Evolutionary conservation across 2,113 vertebrate species (phyloP).

Genomic region (Genyomyrus donnyi): DNA sequence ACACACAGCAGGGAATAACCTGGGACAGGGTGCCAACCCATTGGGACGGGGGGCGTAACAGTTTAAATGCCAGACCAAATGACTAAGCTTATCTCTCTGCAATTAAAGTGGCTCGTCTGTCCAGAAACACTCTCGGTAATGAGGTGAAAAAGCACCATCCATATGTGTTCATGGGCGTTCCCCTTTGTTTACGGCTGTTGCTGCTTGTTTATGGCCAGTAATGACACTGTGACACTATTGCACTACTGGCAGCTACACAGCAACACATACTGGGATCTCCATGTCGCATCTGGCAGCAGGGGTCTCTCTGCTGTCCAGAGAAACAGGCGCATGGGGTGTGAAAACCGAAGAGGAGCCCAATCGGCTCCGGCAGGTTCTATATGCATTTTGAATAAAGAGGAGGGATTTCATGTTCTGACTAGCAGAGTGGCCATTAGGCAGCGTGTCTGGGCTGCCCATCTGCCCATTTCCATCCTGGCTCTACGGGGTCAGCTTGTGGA

Average conservation of each 20-base stretch:
- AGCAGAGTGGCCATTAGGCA: background rate
- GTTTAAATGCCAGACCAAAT: background rate
- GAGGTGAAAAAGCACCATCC: background rate
- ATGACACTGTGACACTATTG: background rate
- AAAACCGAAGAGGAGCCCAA: background rate
- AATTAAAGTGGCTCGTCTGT: background rate
- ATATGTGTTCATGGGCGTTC: background rate
- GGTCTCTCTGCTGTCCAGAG: background rate
- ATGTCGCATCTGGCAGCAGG: background rate
- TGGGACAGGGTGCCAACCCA: background rate
- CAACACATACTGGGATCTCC: background rate
- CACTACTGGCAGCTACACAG: background rate
- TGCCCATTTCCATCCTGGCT: background rate
- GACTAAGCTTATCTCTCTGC: background rate
- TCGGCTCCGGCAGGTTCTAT: background rate
- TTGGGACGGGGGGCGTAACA: background rate
- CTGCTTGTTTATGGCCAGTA: background rate
- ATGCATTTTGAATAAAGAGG: background rate
- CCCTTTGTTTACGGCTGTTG: background rate
- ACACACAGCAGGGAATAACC: background rate
- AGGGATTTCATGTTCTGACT: background rate
- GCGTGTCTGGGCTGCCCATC: background rate
- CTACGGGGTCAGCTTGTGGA: background rate
- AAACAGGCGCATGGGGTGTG: background rate
- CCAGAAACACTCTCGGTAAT: background rate